phyloP scores from a whole-genome alignment of 2,113 vertebrate genomes.

The Raja brachyura region DNA sequence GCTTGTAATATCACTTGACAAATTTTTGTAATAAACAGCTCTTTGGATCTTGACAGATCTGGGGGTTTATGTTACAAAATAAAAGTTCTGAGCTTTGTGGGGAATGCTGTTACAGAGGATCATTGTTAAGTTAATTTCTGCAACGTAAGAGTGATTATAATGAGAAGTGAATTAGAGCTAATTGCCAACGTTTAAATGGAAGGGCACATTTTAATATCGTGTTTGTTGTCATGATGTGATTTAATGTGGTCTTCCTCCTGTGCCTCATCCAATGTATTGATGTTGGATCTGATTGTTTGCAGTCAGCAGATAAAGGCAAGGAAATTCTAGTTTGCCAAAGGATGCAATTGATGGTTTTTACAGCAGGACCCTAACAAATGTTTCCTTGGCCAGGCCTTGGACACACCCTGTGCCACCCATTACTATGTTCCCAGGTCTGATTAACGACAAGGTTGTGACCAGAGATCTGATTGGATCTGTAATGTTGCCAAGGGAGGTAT shows the following conservation, averaged over 20 bases:
- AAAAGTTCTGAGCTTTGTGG: neutral
- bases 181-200: neutral
- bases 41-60: neutral
- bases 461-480: no score
- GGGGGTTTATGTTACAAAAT: neutral
- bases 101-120: neutral
- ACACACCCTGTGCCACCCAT: no score
- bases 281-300: neutral
- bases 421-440: no score
- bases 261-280: neutral
- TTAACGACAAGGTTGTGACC: no score
- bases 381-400: no score
- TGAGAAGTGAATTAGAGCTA: neutral
- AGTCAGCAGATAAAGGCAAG: neutral
- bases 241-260: neutral
- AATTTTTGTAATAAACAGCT: neutral
- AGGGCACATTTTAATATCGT: neutral
- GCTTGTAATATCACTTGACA: constrained; percentile 7
- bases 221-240: neutral
- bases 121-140: neutral
- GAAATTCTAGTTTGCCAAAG: no score
- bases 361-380: no score
- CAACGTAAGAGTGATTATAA: neutral
- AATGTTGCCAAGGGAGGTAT: no score
- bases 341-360: no score